Conservation (phyloP, 2,888 invertebrate genomes). For the Habroteleia sp. region DNA sequence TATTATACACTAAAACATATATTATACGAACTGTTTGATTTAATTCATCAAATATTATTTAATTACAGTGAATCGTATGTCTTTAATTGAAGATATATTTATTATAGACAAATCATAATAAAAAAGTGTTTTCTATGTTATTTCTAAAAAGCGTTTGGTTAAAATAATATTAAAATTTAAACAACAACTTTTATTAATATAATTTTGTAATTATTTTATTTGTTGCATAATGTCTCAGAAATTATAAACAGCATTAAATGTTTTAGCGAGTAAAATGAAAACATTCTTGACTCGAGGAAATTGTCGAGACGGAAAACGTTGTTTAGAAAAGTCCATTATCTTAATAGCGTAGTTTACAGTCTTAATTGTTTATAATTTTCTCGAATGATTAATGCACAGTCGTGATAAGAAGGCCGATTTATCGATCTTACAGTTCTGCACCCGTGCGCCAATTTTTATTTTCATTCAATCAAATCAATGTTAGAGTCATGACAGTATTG, state of each 20-base stretch:
- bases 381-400: constrained; percentile 27
- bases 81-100: no score
- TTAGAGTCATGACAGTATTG: constrained; percentile 36
- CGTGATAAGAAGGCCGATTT: constrained; percentile 42
- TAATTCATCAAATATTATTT: no score
- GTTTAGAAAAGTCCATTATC: constrained; percentile 51
- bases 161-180: no score
- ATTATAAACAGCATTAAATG: constrained; percentile 1
- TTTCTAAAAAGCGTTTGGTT: no score
- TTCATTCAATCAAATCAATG: constrained; percentile 35
- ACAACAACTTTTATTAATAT: no score
- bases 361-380: constrained; percentile 56
- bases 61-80: no score
- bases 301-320: constrained; percentile 11
- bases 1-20: no score
- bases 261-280: constrained; percentile 22
- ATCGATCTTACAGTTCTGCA: constrained; percentile 22
- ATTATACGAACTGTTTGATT: no score
- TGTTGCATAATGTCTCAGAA: no score
- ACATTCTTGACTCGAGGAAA: constrained; percentile 23
- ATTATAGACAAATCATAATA: no score
- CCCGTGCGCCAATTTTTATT: constrained; percentile 10
- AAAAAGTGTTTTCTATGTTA: no score
- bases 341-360: constrained; percentile 21
- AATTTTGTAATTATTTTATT: no score